Base-by-base conservation (phyloP, 1,140 invertebrate species). In the Diuraphis noxia region DNA sequence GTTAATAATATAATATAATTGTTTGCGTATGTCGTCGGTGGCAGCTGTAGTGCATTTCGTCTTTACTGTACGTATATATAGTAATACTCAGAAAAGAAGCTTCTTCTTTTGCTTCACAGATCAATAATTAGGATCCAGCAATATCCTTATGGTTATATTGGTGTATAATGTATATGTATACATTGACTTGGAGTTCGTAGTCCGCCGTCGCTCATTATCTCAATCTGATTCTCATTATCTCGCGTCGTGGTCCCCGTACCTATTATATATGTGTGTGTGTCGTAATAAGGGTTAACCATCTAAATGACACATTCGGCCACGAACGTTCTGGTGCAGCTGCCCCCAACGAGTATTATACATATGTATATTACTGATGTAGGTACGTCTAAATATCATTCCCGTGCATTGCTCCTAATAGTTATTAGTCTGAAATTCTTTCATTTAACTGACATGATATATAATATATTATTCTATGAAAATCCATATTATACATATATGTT, bases 211-310 rank as follows among this genome's bases (percentile, higher is more conserved):
- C 86, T 88, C 49, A 88, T 88, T 88, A 88, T 88, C 25, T 40
- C 36, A 63, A 63, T 88, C 86, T 88, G 49, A 88, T 88, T 40
- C 86, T 88, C 86, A 88, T 88, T 88, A 88, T 40, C 10, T 56
- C 36, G 13, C 23, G 5, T 30, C 30, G 1, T 77, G 36, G 86
- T 88, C 85, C 4, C 56, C 13, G 46, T 17, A 19, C 30, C n/a
- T 30, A 30, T 40, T 34, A 36, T 81, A 81, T 79, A 34, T 36
- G 36, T 77, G 23, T 72, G 9, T 38, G 38, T 30, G 38, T 72
- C 17, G 8, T 81, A 81, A 40, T 81, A 72, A 84, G 81, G 84
- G 84, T 85, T 85, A 85, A 85, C 30, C 84, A 19, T 38, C 43
- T 40, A 38, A 72, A 72, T 72, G 56, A 72, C 56, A 34, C 30